Conservation (phyloP, 1,140 invertebrate species). For the Drosophila sucinea region DNA sequence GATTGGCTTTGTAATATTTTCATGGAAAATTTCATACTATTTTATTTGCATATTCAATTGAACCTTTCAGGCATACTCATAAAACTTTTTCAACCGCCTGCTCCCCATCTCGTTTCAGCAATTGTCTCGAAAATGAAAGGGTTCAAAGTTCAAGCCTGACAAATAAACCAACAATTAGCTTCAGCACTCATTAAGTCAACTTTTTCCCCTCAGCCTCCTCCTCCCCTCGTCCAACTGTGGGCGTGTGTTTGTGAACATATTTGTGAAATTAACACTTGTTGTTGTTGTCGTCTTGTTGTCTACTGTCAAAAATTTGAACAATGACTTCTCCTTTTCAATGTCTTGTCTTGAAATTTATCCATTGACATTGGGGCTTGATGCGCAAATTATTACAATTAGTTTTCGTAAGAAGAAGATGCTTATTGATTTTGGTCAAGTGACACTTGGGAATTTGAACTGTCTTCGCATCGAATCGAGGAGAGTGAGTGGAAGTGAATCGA, state of each 20-base stretch:
- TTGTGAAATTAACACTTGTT: slow-evolving; percentile 75
- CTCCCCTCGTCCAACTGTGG: neutral
- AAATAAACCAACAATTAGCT: slow-evolving; percentile 77
- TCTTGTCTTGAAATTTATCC: slow-evolving; percentile 6
- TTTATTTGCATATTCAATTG: slow-evolving; percentile 10
- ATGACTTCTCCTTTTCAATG: slow-evolving; percentile 23
- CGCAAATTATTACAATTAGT: slow-evolving; percentile 75
- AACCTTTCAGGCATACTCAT: neutral
- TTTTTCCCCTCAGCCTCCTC: slow-evolving; percentile 15
- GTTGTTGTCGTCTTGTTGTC: slow-evolving; percentile 33
- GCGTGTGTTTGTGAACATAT: slow-evolving; percentile 36
- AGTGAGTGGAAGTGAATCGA: slow-evolving; percentile 7
- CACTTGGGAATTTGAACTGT: slow-evolving; percentile 62
- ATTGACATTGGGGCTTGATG: slow-evolving; percentile 21
- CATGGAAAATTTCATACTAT: slow-evolving; percentile 3
- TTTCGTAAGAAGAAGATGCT: slow-evolving; percentile 32
- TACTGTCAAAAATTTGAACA: slow-evolving; percentile 46
- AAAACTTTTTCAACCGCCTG: neutral
- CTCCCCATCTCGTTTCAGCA: slow-evolving; percentile 26
- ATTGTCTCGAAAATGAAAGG: slow-evolving; percentile 53
- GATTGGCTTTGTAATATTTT: neutral
- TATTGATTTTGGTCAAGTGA: slow-evolving; percentile 74
- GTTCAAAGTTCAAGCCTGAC: slow-evolving; percentile 76
- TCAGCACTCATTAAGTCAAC: slow-evolving; percentile 65
- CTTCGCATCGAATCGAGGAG: neutral